Base-by-base conservation (phyloP, 1,140 invertebrate genomes). In the Potamilus streckersoni region DNA sequence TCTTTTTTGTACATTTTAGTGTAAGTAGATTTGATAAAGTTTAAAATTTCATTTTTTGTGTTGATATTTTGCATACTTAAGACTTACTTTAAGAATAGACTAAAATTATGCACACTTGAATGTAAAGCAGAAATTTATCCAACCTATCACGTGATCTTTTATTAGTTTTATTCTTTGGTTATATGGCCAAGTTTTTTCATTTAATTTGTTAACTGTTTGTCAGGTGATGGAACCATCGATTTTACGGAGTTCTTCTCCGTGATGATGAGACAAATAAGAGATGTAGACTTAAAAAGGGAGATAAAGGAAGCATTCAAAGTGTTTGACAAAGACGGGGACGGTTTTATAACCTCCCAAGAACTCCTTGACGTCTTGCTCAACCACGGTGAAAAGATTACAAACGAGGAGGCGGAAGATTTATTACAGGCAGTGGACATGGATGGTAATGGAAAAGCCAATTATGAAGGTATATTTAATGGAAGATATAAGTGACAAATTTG, bases 251-350 rank as follows among this genome's bases (percentile, higher is more conserved):
- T 94, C 86, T 89, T 95, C 60, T 94, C 95, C 89, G 96, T 97
- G 95, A 97, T 97, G 96, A 96, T 95, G 55, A 94, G 96, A 88
- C 98, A 98, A 93, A 98, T 99, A 97, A 98, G 98, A 91, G 97
- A 98, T 92, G 98, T 96, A 79, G 97, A 98, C 91, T 97, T 95
- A 90, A 97, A 99, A 93, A 97, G 98, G 91, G 97, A 99, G 91
- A 98, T 99, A 89, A 93, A 96, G 90, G 97, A 99, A 92, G 97
- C 97, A 79, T 99, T 99, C 94, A 95, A 97, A 92, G 97, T 98
- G 81, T 98, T 76, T 66, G 74, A 76, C 56, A 64, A 69, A 55
- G 74, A 76, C 31, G 49, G n/a, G 17, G 57, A 17, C 90, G 96
- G 97, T 86, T 98, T 76, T 56, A 69, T 76, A 15, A 65, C 60